Evolutionary conservation across 2,113 vertebrate genomes (phyloP).

Genomic region (Salvelinus sp.): DNA sequence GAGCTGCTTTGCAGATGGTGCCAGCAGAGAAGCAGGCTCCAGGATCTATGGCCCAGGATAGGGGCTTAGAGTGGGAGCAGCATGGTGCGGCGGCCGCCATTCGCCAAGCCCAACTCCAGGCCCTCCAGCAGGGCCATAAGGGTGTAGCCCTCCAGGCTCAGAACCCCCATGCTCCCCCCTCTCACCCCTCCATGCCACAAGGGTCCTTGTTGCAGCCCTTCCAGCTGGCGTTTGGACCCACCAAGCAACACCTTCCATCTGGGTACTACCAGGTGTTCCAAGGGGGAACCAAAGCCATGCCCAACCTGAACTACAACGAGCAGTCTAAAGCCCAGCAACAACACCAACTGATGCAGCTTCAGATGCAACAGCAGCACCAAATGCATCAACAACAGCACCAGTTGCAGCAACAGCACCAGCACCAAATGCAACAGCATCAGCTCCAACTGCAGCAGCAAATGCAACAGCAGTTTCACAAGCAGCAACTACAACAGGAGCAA

Average conservation of each 20-base stretch:
- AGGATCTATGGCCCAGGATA: constrained; percentile 77
- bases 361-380: constrained; percentile 45
- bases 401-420: constrained; percentile 73
- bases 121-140: constrained; percentile 77
- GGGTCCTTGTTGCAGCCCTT: constrained; percentile 87
- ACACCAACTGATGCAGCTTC: constrained; percentile 61
- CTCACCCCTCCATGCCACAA: constrained; percentile 54
- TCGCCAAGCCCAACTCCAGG: constrained; percentile 72
- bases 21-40: constrained; percentile 76
- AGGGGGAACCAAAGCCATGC: constrained; percentile 68
- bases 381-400: constrained; percentile 56
- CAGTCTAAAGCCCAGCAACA: constrained; percentile 66
- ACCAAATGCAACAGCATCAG: constrained; percentile 43
- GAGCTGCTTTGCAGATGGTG: constrained; percentile 61
- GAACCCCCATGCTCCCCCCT: constrained; percentile 52
- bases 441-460: constrained; percentile 75
- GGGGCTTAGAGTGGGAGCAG: constrained; percentile 75
- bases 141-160: constrained; percentile 63
- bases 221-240: constrained; percentile 85
- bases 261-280: constrained; percentile 85
- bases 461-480: constrained; percentile 69
- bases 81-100: constrained; percentile 59
- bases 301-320: constrained; percentile 60
- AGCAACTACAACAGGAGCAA: constrained; percentile 75
- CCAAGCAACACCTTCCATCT: constrained; percentile 80